phyloP scores from a whole-genome alignment of 1,140 invertebrate genomes.

The Hirudo medicinalis region DNA sequence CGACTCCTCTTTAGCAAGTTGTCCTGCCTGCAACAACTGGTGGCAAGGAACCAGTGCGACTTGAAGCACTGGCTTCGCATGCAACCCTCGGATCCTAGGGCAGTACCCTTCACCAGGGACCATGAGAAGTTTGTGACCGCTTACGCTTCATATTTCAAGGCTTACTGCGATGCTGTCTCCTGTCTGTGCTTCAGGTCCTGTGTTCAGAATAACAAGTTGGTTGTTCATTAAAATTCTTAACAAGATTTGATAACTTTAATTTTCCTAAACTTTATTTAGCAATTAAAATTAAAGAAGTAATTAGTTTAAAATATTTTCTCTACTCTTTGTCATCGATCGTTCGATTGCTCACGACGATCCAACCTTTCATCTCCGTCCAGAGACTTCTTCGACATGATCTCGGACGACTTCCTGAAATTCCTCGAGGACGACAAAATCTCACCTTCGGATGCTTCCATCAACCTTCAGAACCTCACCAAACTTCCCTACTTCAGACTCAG shows the following conservation, averaged over 20 bases:
- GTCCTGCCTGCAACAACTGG: slow-evolving; percentile 1
- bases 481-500: slow-evolving; percentile 29
- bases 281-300: no score
- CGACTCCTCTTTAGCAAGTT: slow-evolving; percentile 6
- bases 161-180: not conserved
- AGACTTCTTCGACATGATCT: slow-evolving; percentile 27
- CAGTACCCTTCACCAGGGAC: not conserved
- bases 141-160: slow-evolving; percentile 1
- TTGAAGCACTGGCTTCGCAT: not conserved
- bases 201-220: slow-evolving; percentile 6
- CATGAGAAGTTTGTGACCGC: not conserved
- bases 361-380: slow-evolving; percentile 23
- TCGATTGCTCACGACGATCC: no score
- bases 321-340: no score
- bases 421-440: slow-evolving; percentile 24
- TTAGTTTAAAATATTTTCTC: no score
- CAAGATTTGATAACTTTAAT: no score
- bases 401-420: slow-evolving; percentile 22
- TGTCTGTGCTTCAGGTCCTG: not conserved
- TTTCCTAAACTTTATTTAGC: no score
- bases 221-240: not conserved
- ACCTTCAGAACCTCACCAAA: slow-evolving; percentile 27
- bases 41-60: not conserved
- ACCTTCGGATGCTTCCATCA: slow-evolving; percentile 21
- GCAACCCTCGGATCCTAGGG: not conserved